phyloP scores from a whole-genome alignment of 2,113 vertebrate genomes.

The Hylia prasina region DNA sequence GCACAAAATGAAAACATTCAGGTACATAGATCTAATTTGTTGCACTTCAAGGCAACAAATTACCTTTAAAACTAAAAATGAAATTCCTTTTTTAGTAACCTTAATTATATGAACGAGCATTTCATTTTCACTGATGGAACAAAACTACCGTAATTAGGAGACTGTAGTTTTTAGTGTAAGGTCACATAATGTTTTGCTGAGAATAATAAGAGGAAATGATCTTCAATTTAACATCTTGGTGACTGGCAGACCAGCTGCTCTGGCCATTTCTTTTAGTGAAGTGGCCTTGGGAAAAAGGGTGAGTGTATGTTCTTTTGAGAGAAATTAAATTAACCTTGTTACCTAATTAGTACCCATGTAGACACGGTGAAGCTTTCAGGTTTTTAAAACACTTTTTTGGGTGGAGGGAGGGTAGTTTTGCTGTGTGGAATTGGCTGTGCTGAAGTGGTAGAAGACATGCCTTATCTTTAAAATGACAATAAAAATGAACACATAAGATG shows the following conservation, averaged over 20 bases:
- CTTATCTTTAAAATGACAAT: neutral
- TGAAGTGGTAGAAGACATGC: neutral
- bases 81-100: slow-evolving; percentile 19
- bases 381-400: neutral
- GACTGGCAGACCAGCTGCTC: slow-evolving; percentile 49
- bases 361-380: neutral
- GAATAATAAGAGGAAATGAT: slow-evolving; percentile 66
- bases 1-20: neutral
- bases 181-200: slow-evolving; percentile 53
- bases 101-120: slow-evolving; percentile 12
- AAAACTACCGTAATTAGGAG: slow-evolving; percentile 54
- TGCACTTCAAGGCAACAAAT: slow-evolving; percentile 2
- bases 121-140: slow-evolving; percentile 43
- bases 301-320: neutral
- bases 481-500: neutral
- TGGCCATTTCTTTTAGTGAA: slow-evolving; percentile 40
- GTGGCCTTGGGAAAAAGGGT: slow-evolving; percentile 8
- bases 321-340: slow-evolving; percentile 16
- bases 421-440: neutral
- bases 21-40: neutral
- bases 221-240: slow-evolving; percentile 55
- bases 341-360: neutral
- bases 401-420: neutral
- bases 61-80: slow-evolving; percentile 16
- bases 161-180: slow-evolving; percentile 40